Evolutionary conservation across 1,140 invertebrate genomes (phyloP).

Genomic region (Trachelipus rathkii): DNA sequence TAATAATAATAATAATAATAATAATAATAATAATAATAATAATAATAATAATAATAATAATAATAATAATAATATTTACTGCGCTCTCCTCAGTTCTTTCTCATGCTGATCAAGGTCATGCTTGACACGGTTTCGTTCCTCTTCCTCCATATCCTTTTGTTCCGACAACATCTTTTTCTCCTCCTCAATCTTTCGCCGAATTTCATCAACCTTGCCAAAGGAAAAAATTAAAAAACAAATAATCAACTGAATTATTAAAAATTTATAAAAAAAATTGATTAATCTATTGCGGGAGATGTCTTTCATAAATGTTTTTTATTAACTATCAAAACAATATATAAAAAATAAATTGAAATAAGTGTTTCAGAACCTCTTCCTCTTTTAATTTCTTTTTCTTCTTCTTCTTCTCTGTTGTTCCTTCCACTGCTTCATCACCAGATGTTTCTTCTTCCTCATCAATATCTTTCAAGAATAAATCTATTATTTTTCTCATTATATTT

Average conservation of each 20-base stretch:
- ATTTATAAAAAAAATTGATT: background rate
- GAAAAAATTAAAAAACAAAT: conserved; percentile 8
- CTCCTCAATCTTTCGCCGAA: conserved; percentile 54
- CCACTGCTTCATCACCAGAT: conserved; percentile 28
- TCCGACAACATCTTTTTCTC: conserved; percentile 55
- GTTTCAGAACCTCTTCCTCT: conserved; percentile 34
- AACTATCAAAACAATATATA: background rate
- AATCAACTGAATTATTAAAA: background rate
- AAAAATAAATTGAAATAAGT: conserved; percentile 23
- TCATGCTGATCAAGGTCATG: conserved; percentile 55
- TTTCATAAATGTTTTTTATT: background rate
- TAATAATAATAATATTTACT: conserved; percentile 49
- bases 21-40: no score
- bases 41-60: no score
- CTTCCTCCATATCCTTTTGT: conserved; percentile 57
- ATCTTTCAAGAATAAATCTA: conserved; percentile 2
- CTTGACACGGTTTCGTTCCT: conserved; percentile 65
- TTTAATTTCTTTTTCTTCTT: conserved; percentile 45
- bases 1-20: no score
- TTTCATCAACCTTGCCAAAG: conserved; percentile 31
- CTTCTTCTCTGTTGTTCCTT: conserved; percentile 37
- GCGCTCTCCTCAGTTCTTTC: conserved; percentile 55
- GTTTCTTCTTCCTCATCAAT: conserved; percentile 43
- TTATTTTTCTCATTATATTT: no score
- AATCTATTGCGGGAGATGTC: background rate